These are phyloP conservation scores for Nothoprocta perdicaria DNA, from an alignment of 2,113 vertebrate genomes.

Conservation along the genomic window DNA sequence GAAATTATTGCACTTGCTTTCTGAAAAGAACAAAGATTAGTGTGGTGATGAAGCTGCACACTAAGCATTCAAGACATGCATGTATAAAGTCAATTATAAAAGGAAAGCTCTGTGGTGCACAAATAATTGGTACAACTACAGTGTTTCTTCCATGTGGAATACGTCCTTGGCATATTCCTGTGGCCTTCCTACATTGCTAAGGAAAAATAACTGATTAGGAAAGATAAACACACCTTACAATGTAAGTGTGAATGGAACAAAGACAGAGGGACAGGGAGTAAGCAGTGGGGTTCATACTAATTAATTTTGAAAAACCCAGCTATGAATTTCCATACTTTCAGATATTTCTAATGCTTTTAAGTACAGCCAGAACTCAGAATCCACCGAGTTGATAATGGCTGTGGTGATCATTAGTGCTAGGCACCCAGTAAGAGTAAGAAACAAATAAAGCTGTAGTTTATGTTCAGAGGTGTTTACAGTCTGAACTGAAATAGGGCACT, in stretches of 20 bases:
- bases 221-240: not conserved
- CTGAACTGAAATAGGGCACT: not conserved
- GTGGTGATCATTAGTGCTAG: slow-evolving; percentile 32
- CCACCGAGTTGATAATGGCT: not conserved
- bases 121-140: slow-evolving; percentile 41
- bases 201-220: not conserved
- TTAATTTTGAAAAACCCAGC: slow-evolving; percentile 13
- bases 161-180: not conserved
- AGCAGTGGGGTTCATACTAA: slow-evolving; percentile 36
- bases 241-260: not conserved
- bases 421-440: not conserved
- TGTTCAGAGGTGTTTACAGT: not conserved
- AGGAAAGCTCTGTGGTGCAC: slow-evolving; percentile 18
- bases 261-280: not conserved
- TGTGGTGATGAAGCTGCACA: slow-evolving; percentile 31
- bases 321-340: slow-evolving; percentile 17
- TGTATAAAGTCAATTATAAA: slow-evolving; percentile 61
- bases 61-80: slow-evolving; percentile 33
- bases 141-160: slow-evolving; percentile 13
- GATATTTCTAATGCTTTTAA: slow-evolving; percentile 37
- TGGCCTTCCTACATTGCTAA: not conserved
- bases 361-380: not conserved
- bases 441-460: not conserved
- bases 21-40: slow-evolving; percentile 49
- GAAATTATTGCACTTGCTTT: slow-evolving; percentile 48